Percentiles rank a stretch among this genome's conserved stretches.
Evolutionary conservation across 2,113 vertebrate species (phyloP).

Genomic region (Tiliqua scincoides): DNA sequence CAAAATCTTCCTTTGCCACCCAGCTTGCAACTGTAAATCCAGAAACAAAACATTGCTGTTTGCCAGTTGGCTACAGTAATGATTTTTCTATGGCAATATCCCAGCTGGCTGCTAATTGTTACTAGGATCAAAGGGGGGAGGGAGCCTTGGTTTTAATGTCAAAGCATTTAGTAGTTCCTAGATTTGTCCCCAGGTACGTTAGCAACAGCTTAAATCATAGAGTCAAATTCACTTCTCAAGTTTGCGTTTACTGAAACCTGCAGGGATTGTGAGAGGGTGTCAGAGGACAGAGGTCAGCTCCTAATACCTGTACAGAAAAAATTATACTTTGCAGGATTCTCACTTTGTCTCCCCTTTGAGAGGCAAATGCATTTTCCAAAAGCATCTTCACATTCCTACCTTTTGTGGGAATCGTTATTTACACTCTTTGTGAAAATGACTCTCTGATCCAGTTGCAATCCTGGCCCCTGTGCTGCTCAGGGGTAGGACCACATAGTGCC

Average conservation of each 20-base stretch:
- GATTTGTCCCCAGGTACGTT: constrained; percentile 16
- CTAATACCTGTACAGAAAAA: no score
- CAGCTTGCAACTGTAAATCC: constrained; percentile 45
- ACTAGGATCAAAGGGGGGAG: constrained; percentile 48
- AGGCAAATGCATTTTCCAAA: not conserved
- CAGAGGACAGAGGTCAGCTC: not conserved
- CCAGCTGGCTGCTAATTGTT: constrained; percentile 62
- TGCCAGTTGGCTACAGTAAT: constrained; percentile 44
- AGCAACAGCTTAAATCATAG: constrained; percentile 17
- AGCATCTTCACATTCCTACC: not conserved
- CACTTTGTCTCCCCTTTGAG: not conserved
- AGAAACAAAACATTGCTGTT: constrained; percentile 38
- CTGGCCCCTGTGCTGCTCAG: no score
- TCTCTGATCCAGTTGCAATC: not conserved
- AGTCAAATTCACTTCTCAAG: not conserved
- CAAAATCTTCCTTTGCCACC: constrained; percentile 37
- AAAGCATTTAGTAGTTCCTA: constrained; percentile 33
- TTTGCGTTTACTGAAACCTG: not conserved
- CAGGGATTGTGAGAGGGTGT: not conserved
- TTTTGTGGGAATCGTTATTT: not conserved
- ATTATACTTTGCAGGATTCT: not conserved
- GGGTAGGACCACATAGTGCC: no score
- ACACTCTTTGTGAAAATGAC: not conserved
- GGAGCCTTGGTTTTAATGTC: constrained; percentile 36
- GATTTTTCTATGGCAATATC: constrained; percentile 29